A percentile compares a stretch with the other conserved stretches of the same genome.
Conservation (phyloP, 2,113 vertebrate genomes). For the Pipa parva region DNA sequence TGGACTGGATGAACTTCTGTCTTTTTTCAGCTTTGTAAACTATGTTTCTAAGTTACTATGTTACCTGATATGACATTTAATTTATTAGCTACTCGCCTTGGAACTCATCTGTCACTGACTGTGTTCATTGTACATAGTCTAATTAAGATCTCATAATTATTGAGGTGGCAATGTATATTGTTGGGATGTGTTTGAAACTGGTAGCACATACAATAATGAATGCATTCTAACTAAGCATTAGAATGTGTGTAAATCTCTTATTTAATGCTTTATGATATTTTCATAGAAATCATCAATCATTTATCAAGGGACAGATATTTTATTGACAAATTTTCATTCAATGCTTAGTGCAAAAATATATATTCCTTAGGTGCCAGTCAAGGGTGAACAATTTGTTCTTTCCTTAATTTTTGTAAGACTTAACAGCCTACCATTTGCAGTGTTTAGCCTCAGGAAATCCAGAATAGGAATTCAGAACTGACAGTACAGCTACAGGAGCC, state of each 20-base stretch:
- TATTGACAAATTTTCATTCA: constrained; percentile 50
- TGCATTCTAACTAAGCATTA: constrained; percentile 47
- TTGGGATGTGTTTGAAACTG: constrained; percentile 51
- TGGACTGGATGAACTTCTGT: too few species aligned
- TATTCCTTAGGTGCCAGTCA: constrained; percentile 3
- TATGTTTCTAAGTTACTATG: too few species aligned
- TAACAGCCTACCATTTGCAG: not conserved
- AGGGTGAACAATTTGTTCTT: constrained; percentile 25
- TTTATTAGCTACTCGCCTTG: constrained; percentile 44
- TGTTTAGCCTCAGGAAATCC: not conserved
- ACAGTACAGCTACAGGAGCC: not conserved
- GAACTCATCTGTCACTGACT: constrained; percentile 37
- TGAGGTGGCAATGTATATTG: constrained; percentile 58
- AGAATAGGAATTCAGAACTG: constrained; percentile 16
- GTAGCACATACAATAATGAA: constrained; percentile 65
- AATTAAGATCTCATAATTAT: constrained; percentile 56
- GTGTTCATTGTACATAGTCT: constrained; percentile 43
- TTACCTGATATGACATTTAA: constrained; percentile 47
- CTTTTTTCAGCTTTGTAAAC: too few species aligned
- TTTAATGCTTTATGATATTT: constrained; percentile 53
- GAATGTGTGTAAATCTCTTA: constrained; percentile 46
- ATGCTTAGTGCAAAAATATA: constrained; percentile 18
- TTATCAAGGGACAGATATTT: constrained; percentile 66
- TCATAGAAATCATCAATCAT: constrained; percentile 45
- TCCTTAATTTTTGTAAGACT: constrained; percentile 2